Conservation (phyloP, 2,113 vertebrate species). For the Tricholaema leucomelas region DNA sequence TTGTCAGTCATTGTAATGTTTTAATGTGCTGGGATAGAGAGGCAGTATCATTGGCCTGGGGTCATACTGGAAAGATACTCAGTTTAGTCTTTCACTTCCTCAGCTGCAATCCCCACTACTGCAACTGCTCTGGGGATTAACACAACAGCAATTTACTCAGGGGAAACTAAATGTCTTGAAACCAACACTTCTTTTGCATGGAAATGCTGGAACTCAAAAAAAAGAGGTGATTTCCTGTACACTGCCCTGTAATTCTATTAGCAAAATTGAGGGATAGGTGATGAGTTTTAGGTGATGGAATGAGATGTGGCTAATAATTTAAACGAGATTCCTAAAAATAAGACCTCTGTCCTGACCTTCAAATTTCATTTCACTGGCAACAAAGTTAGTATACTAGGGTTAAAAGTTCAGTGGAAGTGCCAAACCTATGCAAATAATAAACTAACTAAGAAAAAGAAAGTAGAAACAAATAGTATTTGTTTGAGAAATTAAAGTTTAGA, state of each 20-base stretch:
- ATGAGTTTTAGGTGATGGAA: background rate
- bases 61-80: background rate
- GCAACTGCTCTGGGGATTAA: background rate
- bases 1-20: background rate
- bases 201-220: background rate
- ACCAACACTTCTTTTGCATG: background rate
- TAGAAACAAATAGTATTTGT: background rate
- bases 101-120: background rate
- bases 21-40: background rate
- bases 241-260: background rate
- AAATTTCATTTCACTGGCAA: background rate
- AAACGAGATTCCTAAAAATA: background rate
- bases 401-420: background rate
- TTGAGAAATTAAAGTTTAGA: background rate
- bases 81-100: background rate
- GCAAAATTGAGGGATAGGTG: background rate
- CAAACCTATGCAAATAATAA: background rate
- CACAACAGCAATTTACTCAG: accelerated
- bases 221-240: background rate
- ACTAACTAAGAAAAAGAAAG: background rate
- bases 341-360: background rate
- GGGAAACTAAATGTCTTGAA: background rate
- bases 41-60: background rate
- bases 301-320: background rate
- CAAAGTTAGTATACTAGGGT: background rate